phyloP scores from a whole-genome alignment of 2,888 invertebrate genomes.

The Molorchus minor region DNA sequence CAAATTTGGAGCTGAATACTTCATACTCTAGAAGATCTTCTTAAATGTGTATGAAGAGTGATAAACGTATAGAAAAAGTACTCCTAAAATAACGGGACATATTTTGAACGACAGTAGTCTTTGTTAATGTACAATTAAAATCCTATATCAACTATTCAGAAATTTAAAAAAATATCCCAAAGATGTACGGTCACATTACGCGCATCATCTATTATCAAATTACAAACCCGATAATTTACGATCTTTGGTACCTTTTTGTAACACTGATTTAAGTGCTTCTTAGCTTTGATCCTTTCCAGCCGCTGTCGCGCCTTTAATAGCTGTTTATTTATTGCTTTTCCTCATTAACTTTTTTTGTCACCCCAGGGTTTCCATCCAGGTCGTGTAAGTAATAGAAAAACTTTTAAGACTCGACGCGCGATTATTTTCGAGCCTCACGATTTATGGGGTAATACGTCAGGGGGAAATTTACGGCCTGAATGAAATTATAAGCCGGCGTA shows the following conservation, averaged over 20 bases:
- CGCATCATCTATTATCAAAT: conserved; percentile 4
- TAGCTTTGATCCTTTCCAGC: conserved; percentile 9
- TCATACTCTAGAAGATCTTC: too few species aligned
- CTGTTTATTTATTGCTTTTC: conserved; percentile 17
- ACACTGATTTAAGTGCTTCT: conserved; percentile 12
- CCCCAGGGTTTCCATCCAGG: conserved; percentile 2
- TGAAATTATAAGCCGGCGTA: conserved; percentile 1
- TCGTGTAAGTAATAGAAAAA: conserved; percentile 7
- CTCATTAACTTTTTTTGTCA: conserved; percentile 19
- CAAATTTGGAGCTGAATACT: too few species aligned
- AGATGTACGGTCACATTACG: neutral
- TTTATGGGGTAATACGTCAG: conserved; percentile 8
- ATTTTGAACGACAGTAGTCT: too few species aligned
- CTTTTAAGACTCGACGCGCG: neutral
- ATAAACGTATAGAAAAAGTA: too few species aligned
- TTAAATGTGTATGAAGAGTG: too few species aligned
- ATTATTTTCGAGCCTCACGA: neutral
- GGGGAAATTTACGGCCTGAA: neutral
- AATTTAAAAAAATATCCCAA: conserved; percentile 1
- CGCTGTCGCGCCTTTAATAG: conserved; percentile 6
- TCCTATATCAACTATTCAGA: neutral
- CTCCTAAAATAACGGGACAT: too few species aligned
- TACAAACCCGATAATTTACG: conserved; percentile 15
- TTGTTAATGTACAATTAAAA: too few species aligned
- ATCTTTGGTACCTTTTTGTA: neutral